Evolutionary conservation across 1,140 invertebrate genomes (phyloP).

Genomic region (Diuraphis noxia): DNA sequence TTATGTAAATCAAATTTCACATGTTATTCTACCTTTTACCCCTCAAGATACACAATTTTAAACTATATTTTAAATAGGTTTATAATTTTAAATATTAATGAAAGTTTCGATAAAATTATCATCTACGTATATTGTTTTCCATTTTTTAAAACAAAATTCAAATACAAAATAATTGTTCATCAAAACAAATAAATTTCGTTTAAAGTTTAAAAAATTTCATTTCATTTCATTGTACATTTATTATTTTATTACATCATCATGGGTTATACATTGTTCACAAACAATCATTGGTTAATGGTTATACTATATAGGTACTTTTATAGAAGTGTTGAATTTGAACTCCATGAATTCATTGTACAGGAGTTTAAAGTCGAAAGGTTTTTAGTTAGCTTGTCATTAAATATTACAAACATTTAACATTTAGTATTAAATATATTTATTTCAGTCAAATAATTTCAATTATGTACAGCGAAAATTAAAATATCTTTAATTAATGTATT

Average conservation of each 20-base stretch:
- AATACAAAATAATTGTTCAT: background rate
- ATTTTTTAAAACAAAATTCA: background rate
- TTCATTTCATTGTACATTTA: too few relatives aligned
- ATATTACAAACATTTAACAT: background rate
- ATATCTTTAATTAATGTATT: too few relatives aligned
- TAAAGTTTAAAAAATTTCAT: background rate
- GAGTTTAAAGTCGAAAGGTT: background rate
- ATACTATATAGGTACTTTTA: too few relatives aligned
- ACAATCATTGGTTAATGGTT: background rate
- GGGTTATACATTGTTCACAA: background rate
- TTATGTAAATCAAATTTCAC: slow-evolving; percentile 10
- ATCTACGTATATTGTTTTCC: background rate
- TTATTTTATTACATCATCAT: background rate
- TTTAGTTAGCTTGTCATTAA: background rate
- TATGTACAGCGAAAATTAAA: background rate
- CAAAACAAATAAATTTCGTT: background rate
- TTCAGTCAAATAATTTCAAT: background rate
- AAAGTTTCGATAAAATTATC: background rate
- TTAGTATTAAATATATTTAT: background rate
- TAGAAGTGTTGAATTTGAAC: too few relatives aligned
- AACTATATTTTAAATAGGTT: background rate
- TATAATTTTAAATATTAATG: background rate
- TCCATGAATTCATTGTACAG: too few relatives aligned
- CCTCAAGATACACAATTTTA: background rate
- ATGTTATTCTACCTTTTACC: background rate